Conservation (phyloP, 2,888 invertebrate genomes). For the Cataglyphis albicans region DNA sequence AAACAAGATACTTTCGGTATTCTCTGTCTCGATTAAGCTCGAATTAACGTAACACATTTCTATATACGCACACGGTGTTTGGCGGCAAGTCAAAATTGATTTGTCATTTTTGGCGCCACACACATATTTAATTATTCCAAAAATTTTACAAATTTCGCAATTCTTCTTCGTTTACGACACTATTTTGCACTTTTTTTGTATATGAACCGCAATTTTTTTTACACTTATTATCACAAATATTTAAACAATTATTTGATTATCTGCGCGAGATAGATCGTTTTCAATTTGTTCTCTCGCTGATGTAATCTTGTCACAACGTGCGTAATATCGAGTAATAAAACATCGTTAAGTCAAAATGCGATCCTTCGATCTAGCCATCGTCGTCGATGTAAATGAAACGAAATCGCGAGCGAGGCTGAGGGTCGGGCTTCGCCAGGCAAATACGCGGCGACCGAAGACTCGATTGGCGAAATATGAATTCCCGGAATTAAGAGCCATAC, state of each 20-base stretch:
- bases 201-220: neutral
- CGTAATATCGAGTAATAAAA: neutral
- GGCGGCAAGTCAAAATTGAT: too few relatives aligned
- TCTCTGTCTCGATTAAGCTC: neutral
- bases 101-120: neutral
- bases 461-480: slow-evolving; percentile 76
- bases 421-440: slow-evolving; percentile 21
- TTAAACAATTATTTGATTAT: neutral
- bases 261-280: neutral
- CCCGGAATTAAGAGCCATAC: slow-evolving; percentile 69
- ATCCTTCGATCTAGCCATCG: slow-evolving; percentile 22
- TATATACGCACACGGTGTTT: too few relatives aligned
- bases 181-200: neutral
- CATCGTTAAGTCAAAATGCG: neutral
- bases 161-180: neutral
- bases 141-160: neutral
- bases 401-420: slow-evolving; percentile 1
- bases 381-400: slow-evolving; percentile 20
- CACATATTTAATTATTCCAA: neutral
- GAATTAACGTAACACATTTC: neutral
- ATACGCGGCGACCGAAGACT: slow-evolving; percentile 47
- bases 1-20: neutral
- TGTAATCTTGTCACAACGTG: neutral
- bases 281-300: neutral
- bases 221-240: neutral